Evolutionary conservation across 2,113 vertebrate genomes (phyloP).

Genomic region (Tetrax tetrax): DNA sequence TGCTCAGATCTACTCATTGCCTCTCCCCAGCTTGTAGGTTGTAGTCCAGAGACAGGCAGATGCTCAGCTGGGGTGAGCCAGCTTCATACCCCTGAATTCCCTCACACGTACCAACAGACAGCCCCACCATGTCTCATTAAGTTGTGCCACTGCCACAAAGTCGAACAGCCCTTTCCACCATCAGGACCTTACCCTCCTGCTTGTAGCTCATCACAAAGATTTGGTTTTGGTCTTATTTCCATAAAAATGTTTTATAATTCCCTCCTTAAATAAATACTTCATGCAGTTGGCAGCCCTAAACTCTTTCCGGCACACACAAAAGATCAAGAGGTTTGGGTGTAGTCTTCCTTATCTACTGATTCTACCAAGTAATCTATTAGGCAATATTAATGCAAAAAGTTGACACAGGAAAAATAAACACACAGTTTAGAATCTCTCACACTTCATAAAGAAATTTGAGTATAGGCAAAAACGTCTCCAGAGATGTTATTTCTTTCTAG

Average conservation of each 20-base stretch:
- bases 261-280: neutral
- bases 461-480: neutral
- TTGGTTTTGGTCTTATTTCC: neutral
- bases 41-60: neutral
- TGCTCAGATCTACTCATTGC: neutral
- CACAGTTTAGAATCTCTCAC: neutral
- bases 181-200: neutral
- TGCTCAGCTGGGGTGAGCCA: neutral
- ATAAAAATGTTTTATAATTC: neutral
- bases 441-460: neutral
- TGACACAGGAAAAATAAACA: neutral
- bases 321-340: neutral
- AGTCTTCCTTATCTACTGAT: neutral
- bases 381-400: neutral
- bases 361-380: neutral
- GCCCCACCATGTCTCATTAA: neutral
- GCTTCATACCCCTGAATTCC: neutral
- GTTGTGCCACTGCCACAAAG: neutral
- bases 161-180: neutral
- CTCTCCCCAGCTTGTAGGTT: neutral
- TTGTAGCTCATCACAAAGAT: neutral
- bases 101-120: neutral
- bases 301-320: neutral
- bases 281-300: neutral
- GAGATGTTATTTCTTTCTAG: neutral